Evolutionary conservation across 2,888 invertebrate species (phyloP), one percentile per base, ranked within the genome.

Genomic region (Philopedon plagiatum): DNA sequence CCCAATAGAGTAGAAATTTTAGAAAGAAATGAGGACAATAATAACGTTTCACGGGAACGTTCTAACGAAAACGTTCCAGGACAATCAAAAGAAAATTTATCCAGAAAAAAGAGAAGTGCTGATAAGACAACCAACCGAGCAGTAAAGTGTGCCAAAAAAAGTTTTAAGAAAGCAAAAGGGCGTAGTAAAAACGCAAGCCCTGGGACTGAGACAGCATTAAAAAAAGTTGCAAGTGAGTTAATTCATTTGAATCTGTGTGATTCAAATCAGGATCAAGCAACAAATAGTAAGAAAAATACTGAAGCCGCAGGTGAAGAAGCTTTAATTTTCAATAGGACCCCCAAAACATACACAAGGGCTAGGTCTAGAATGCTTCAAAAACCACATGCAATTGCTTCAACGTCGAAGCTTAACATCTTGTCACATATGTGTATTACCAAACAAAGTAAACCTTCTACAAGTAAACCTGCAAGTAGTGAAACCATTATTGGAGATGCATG

Each of bases 281-380:
- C n/a, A n/a, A n/a, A 11, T 7, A 41, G 18, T 9, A 34, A 34
- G 1, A 1, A 18, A 41, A 41, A 19, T 11, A 5, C 2, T 58
- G 57, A 34, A 1, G 7, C 23, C n/a, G 13, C 2, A 58, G 41
- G 15, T 13, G 23, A 15, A 11, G 32, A 46, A 61, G 8, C 23
- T 18, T 18, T 63, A 8, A 7, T 1, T 13, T n/a, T 63, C 13
- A 63, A 32, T 1, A 51, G n/a, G 51, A 63, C 49, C n/a, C 51
- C 62, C 21, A 63, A 63, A 5, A 51, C 51, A 9, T 63, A 49
- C 19, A 19, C 19, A 21, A 51, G 49, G 37, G 13, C 15, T 19
- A 49, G 51, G 49, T 11, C 18, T 29, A 29, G 11, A 26, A 23
- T 3, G 9, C 13, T 3, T 18, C 5, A 46, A 44, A 34, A 32